These are phyloP conservation scores for Holotrichia oblita DNA, from an alignment of 1,140 invertebrate genomes.

Conservation along the genomic window DNA sequence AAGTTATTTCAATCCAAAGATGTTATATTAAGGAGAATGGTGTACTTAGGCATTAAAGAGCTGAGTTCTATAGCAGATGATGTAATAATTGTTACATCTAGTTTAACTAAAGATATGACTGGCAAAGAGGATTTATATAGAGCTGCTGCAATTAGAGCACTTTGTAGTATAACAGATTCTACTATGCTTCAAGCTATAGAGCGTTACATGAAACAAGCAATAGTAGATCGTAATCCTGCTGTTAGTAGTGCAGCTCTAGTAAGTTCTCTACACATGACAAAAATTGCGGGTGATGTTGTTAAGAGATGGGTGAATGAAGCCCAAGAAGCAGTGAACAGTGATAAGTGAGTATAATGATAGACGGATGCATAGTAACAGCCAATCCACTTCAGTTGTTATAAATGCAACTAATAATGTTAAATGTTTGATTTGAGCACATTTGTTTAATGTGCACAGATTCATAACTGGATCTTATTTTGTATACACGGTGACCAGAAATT, in stretches of 20 bases:
- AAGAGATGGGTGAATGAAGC: conserved; percentile 98
- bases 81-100: conserved; percentile 99
- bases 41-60: conserved; percentile 98
- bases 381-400: no score
- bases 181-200: conserved; percentile 98
- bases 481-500: no score
- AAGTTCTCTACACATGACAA: conserved; percentile 86
- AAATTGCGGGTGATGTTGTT: conserved; percentile 88
- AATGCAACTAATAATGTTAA: no score
- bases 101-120: conserved; percentile 99
- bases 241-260: conserved; percentile 97
- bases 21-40: conserved; percentile 91
- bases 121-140: conserved; percentile 97
- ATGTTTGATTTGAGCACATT: no score
- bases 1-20: conserved; percentile 98
- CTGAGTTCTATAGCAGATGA: conserved; percentile 94
- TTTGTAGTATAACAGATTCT: conserved; percentile 97
- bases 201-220: conserved; percentile 99
- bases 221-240: conserved; percentile 94
- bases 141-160: conserved; percentile 93
- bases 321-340: conserved; percentile 91
- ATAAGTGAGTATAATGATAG: conserved; percentile 66
- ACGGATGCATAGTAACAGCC: no score
- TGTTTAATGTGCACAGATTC: no score
- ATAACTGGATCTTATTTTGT: no score